Evolutionary conservation across 1,140 invertebrate genomes (phyloP).

Genomic region (Tenebrio molitor): DNA sequence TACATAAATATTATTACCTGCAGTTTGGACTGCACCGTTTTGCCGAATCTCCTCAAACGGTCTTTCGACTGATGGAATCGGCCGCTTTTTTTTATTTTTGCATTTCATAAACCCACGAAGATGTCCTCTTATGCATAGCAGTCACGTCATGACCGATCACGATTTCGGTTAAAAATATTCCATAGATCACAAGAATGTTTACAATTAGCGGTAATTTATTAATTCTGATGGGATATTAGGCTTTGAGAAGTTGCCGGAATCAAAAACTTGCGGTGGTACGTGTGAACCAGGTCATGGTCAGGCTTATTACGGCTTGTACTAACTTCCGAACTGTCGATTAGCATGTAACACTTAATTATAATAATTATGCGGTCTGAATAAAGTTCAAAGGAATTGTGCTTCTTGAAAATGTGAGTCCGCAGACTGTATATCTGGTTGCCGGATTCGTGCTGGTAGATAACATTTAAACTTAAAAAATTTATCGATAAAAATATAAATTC

Average conservation of each 20-base stretch:
- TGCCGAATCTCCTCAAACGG: not conserved
- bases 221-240: too few species aligned
- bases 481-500: too few species aligned
- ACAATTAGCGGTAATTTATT: not conserved
- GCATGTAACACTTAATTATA: constrained; percentile 22
- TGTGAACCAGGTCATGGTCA: constrained; percentile 2
- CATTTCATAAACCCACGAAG: too few species aligned
- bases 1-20: constrained; percentile 45
- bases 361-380: not conserved
- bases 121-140: too few species aligned
- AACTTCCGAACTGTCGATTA: constrained; percentile 21
- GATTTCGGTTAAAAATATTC: not conserved
- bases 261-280: not conserved
- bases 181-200: not conserved
- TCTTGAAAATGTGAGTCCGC: not conserved
- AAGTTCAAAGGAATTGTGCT: constrained; percentile 19
- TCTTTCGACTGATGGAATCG: too few species aligned
- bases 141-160: not conserved
- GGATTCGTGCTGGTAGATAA: too few species aligned
- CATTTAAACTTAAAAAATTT: too few species aligned
- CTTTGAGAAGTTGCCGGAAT: too few species aligned
- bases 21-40: constrained; percentile 1
- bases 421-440: constrained; percentile 4
- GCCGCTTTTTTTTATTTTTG: too few species aligned
- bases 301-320: not conserved